A percentile compares a stretch with the other conserved stretches of the same genome.
Evolutionary conservation across 2,113 vertebrate species (phyloP).

Genomic region (Pelmatolapia mariae): DNA sequence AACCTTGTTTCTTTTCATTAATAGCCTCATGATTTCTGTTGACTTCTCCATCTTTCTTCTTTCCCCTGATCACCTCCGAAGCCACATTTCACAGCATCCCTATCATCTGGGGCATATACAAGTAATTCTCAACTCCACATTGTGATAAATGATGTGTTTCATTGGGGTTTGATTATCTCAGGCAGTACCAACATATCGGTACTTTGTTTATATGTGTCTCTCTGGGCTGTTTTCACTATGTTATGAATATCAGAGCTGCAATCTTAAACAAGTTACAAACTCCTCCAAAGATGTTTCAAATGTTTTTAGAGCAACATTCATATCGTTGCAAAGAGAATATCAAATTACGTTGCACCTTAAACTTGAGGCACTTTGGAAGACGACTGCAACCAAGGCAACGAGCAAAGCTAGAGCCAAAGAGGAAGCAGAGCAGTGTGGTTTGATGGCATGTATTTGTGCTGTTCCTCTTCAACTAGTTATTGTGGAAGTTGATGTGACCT

Average conservation of each 20-base stretch:
- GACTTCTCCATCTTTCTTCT: background rate
- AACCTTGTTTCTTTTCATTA: background rate
- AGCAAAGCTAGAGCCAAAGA: background rate
- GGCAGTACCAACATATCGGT: background rate
- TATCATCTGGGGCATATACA: background rate
- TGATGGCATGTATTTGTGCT: background rate
- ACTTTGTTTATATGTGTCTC: background rate
- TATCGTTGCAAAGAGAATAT: background rate
- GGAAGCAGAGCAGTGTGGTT: background rate
- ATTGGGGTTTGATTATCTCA: background rate
- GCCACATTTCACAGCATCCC: background rate
- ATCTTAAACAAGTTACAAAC: background rate
- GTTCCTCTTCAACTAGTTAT: background rate
- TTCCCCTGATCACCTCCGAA: background rate
- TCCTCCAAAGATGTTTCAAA: background rate
- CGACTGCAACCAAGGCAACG: background rate
- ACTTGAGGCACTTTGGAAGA: background rate
- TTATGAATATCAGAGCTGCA: background rate
- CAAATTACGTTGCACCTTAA: background rate
- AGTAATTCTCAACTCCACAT: background rate
- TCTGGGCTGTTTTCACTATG: background rate
- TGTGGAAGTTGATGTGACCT: constrained; percentile 18
- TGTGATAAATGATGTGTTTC: background rate
- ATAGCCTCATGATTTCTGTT: background rate
- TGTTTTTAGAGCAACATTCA: background rate